Percentiles rank a stretch among this genome's conserved stretches.
Evolutionary conservation across 2,888 invertebrate species (phyloP).

Genomic region (Cylindroiulus punctatus): DNA sequence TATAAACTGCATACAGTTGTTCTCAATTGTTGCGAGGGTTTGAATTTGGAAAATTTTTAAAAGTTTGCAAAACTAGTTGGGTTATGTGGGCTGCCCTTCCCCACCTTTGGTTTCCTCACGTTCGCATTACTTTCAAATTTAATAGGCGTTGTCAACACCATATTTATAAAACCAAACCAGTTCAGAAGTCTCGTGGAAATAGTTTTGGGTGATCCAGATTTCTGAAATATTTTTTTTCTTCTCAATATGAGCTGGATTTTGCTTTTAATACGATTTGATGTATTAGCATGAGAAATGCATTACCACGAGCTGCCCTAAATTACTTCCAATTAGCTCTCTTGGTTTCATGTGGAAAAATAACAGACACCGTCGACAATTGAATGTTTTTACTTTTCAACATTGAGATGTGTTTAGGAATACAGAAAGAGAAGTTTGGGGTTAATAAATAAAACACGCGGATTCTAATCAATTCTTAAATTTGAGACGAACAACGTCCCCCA

Average conservation of each 20-base stretch:
- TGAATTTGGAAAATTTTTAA: too few species aligned
- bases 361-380: background rate
- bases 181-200: background rate
- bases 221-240: background rate
- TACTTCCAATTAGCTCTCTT: background rate
- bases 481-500: background rate
- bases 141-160: slow-evolving; percentile 18
- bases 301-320: background rate
- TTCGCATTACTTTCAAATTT: slow-evolving; percentile 7
- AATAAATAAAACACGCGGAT: slow-evolving; percentile 28
- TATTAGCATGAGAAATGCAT: background rate
- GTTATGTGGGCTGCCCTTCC: background rate
- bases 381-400: slow-evolving; percentile 34
- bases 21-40: too few species aligned
- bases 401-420: slow-evolving; percentile 28
- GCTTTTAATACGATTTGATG: background rate
- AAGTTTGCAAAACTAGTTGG: background rate
- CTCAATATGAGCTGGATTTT: background rate
- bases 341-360: background rate
- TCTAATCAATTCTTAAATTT: background rate
- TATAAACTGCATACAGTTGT: too few species aligned
- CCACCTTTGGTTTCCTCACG: background rate
- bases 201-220: background rate
- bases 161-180: background rate
- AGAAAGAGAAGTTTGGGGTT: slow-evolving; percentile 34